A percentile compares a stretch with the other conserved stretches of the same genome.
phyloP scores from a whole-genome alignment of 2,888 invertebrate species.

The Himalopsyche anomala region DNA sequence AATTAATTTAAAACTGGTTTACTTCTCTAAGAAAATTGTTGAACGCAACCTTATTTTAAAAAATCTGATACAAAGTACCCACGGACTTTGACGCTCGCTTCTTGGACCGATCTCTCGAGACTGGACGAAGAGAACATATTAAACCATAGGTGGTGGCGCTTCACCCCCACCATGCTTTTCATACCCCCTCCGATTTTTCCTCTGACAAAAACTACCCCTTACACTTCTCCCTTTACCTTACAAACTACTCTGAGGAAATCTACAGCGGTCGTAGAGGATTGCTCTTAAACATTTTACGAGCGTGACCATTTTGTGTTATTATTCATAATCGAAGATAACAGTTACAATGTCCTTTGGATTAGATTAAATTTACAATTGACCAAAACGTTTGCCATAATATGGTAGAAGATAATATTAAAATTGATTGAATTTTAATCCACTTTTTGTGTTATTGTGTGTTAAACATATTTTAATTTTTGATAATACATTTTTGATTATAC shows the following conservation, averaged over 20 bases:
- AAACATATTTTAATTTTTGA: no score
- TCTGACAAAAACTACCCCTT: background rate
- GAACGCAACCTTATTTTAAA: no score
- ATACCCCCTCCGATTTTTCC: background rate
- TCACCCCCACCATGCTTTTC: background rate
- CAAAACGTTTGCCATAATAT: no score
- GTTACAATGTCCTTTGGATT: background rate
- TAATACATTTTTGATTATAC: no score
- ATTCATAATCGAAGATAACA: background rate
- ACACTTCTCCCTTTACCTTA: background rate
- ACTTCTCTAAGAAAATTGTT: no score
- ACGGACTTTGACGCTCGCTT: constrained; percentile 46
- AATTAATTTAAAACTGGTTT: no score
- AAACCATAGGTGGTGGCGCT: constrained; percentile 56
- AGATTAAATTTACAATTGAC: background rate
- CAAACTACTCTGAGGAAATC: constrained; percentile 19
- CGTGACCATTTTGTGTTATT: constrained; percentile 26
- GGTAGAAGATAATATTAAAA: no score
- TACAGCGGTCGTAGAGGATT: background rate
- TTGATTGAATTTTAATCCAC: no score
- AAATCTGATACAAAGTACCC: background rate
- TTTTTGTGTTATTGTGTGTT: no score
- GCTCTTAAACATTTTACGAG: constrained; percentile 25
- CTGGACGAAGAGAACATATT: constrained; percentile 64
- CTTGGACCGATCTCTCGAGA: constrained; percentile 60